A percentile compares a stretch with the other conserved stretches of the same genome.
Evolutionary conservation across 1,140 invertebrate species (phyloP).

Genomic region (Stegodyphus dumicola): DNA sequence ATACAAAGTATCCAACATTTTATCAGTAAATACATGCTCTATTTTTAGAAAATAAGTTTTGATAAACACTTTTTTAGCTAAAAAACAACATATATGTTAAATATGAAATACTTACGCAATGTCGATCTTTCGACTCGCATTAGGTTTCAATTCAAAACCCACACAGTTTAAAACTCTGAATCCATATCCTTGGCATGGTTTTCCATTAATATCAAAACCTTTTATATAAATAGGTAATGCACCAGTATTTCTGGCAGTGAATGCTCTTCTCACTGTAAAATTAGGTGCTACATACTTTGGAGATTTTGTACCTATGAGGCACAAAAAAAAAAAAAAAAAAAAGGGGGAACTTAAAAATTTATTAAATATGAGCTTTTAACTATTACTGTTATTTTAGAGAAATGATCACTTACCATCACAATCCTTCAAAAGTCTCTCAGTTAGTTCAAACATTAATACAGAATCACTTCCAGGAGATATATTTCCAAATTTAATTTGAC

Average conservation of each 20-base stretch:
- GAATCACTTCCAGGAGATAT: conserved; percentile 80
- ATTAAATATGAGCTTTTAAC: neutral
- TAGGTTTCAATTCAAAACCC: conserved; percentile 83
- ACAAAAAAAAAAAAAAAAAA: no score
- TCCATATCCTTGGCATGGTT: conserved; percentile 86
- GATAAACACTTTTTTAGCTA: neutral
- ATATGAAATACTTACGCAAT: conserved; percentile 74
- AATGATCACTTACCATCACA: conserved; percentile 69
- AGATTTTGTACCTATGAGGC: conserved; percentile 69
- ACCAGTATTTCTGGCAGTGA: conserved; percentile 89
- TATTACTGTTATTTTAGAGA: neutral
- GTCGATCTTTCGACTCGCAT: conserved; percentile 86
- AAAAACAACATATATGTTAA: neutral
- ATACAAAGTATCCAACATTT: no score
- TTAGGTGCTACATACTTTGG: conserved; percentile 74
- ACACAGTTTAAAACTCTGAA: conserved; percentile 87
- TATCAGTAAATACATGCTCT: neutral
- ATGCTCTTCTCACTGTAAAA: conserved; percentile 84
- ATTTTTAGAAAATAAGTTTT: neutral
- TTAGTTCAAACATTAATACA: conserved; percentile 85
- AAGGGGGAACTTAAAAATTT: neutral
- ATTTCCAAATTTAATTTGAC: conserved; percentile 92
- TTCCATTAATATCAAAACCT: conserved; percentile 80
- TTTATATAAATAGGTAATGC: conserved; percentile 79
- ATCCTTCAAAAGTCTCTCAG: conserved; percentile 83